These are phyloP conservation scores for Rutpela maculata DNA, from an alignment of 2,888 invertebrate species.

Conservation along the genomic window DNA sequence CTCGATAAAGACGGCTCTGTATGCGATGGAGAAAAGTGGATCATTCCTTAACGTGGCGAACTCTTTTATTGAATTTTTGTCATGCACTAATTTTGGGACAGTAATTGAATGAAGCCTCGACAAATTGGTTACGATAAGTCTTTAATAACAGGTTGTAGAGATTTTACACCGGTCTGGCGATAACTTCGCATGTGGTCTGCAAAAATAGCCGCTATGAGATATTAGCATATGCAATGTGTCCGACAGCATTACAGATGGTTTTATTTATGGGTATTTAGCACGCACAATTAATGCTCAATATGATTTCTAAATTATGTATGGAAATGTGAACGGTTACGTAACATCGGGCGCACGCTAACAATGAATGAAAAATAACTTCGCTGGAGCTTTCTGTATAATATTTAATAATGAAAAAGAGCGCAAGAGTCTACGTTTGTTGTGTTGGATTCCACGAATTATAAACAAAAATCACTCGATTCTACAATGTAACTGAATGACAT, in stretches of 20 bases:
- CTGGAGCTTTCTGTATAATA: not conserved
- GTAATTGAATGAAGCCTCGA: conserved; percentile 49
- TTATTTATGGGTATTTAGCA: conserved; percentile 30
- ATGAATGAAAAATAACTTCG: not conserved
- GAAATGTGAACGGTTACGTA: not conserved
- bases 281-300: conserved; percentile 27
- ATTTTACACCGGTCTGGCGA: conserved; percentile 42
- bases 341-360: not conserved
- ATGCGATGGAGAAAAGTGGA: conserved; percentile 17
- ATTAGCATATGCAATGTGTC: conserved; percentile 38
- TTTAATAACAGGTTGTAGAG: conserved; percentile 49
- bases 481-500: no score
- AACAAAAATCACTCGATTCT: no score
- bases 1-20: not conserved
- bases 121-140: conserved; percentile 47
- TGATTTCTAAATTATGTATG: conserved; percentile 24
- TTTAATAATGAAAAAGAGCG: no score
- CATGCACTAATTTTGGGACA: conserved; percentile 41
- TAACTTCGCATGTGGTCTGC: conserved; percentile 49
- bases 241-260: conserved; percentile 25
- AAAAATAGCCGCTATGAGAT: conserved; percentile 41
- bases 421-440: no score
- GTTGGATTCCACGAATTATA: no score
- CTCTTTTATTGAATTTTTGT: conserved; percentile 35
- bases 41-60: conserved; percentile 6